Base-by-base conservation (phyloP, 2,113 vertebrate species). In the Zosterops japonicus region DNA sequence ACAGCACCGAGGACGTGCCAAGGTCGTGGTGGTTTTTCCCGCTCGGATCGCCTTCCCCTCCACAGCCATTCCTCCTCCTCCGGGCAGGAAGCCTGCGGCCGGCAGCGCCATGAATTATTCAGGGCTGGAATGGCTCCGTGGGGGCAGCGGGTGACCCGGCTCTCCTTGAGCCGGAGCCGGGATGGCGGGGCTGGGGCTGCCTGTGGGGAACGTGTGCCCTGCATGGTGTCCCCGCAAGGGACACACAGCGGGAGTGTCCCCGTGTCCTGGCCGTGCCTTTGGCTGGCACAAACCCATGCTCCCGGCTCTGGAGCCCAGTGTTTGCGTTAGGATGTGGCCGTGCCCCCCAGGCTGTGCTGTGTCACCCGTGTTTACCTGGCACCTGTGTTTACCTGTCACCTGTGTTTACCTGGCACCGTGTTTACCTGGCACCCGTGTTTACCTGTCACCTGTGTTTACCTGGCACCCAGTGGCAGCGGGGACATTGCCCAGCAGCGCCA, bases 21-120 rank as follows among this genome's bases (percentile, higher is more conserved):
- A 97, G 97, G 97, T 96, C 92, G 50, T 6, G 23, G 39, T 20
- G 72, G 92, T 87, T 87, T 92, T 92, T 33, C 24, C 72, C 36
- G 77, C 56, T 82, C 89, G 8, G 84, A 52, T 91, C 46, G 85
- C 83, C 81, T 92, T 96, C 83, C 63, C 71, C 36, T 91, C 93
- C 46, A 23, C 94, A 9, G 57, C 11, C 35, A 65, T 87, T 89
- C 86, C 74, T 50, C 79, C 55, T 83, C 68, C 55, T 89, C 72
- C 69, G 41, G 92, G 94, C 96, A 81, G 96, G 97, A 98, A 97
- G 95, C 88, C 77, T 96, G 95, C 29, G 96, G 80, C 16, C 70
- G 35, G 89, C 46, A 77, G 52, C 5, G 4, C 41, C 59, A 79
- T 98, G 89, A 98, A 98, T 98, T 97, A 98, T 98, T 97, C 77